Base-by-base conservation (phyloP, 2,888 invertebrate species). In the Eurytoma californica region DNA sequence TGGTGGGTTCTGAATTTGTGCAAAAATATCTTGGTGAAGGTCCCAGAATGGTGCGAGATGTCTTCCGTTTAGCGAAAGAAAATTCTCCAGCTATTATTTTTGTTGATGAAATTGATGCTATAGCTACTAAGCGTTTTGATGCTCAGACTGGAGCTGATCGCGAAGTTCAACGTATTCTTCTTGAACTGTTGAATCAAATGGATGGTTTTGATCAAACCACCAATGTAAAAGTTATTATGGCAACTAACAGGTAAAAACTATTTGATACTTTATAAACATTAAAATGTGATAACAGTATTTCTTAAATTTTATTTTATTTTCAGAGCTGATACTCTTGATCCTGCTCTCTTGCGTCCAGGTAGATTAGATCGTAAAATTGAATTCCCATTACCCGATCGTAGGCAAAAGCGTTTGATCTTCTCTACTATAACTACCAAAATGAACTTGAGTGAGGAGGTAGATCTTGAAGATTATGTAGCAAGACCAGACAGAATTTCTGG, bases 171-270 rank as follows among this genome's bases (percentile, higher is more conserved):
- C 94, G 99, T 91, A 99, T 99, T 90, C 91, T 99, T 47, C 92
- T 99, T 24, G 99, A 99, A 89, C 92, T 99, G 76, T 92, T 99
- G 9, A 99, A 99, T 92, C 99, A 99, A 91, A 99, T 99, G 99
- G 99, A 99, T 91, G 99, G 99, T 70, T 99, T 99, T 90, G 99
- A 99, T 91, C 99, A 99, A 91, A 98, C 98, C 1, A 98, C 99
- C n/a, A 99, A 99, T 92, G 99, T 99, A 18, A 99, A 99, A 93
- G 98, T 94, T 67, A 91, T 91, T 57, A 91, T 91, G 91, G 91
- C 91, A 12, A 91, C 91, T 0, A 91, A 91, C 82, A 87, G 89
- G 89, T 88, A 77, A 70, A 76, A 53, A 30, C 47, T 30, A 61
- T 55, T 65, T 75, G 3, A 60, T 9, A 58, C n/a, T 53, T 28